Evolutionary conservation across 2,888 invertebrate species (phyloP).

Genomic region (Agelastica alni): DNA sequence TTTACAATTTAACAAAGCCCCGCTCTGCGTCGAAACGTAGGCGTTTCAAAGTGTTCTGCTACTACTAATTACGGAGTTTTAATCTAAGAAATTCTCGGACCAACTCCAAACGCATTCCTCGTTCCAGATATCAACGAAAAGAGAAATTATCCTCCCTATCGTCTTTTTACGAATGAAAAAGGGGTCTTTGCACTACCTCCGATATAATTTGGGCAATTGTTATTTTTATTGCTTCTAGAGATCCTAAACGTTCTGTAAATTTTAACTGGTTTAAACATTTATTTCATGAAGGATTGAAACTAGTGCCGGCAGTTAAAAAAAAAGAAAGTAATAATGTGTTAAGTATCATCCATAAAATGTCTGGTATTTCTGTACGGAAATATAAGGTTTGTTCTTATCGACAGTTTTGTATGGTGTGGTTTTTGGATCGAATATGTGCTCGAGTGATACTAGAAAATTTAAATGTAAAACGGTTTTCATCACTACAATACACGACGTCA

Average conservation of each 20-base stretch:
- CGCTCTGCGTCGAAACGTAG: conserved; percentile 41
- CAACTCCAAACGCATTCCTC: conserved; percentile 2
- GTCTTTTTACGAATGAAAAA: background rate
- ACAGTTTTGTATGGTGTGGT: no score
- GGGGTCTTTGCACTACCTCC: conserved; percentile 3
- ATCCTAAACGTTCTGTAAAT: background rate
- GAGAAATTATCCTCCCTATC: background rate
- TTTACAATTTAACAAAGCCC: background rate
- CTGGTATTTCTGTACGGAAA: no score
- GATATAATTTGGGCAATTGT: conserved; percentile 8
- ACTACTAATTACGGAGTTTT: conserved; percentile 51
- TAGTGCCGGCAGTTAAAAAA: no score
- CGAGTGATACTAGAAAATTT: no score
- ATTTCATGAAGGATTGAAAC: no score
- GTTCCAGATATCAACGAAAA: conserved; percentile 1
- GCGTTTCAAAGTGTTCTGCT: conserved; percentile 46
- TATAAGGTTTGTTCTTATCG: no score
- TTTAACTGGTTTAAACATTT: conserved; percentile 2
- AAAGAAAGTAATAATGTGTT: no score
- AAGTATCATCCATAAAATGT: no score
- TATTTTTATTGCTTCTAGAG: conserved; percentile 10
- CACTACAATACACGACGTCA: no score
- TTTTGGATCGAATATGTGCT: no score
- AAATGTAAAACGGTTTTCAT: no score
- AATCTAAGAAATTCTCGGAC: conserved; percentile 40